Evolutionary conservation across 2,797 vertebrate genomes (phyloP), one percentile per base, ranked within the genome.

Genomic region (Malacoctenus gilli): DNA sequence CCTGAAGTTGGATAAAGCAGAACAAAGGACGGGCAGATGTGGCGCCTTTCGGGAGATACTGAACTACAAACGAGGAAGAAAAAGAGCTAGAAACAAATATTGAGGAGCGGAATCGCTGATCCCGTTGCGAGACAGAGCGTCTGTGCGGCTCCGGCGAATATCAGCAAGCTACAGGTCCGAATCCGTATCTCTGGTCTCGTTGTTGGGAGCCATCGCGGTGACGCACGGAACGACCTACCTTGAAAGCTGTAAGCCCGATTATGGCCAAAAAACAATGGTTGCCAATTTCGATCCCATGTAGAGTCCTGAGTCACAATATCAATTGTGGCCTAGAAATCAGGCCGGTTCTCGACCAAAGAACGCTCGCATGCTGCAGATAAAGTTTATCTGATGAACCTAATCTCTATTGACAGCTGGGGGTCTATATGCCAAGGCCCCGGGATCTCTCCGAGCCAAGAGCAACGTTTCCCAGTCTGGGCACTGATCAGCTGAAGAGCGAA

Each of bases 371-470:
- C 77, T 66, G 72, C 68, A 86, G 82, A 89, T 85, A 85, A 86
- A 80, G 64, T 80, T 85, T 68, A 83, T 84, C 86, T 69, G 85
- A 85, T 83, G 69, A 83, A 76, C 53, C 69, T 85, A 80, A 87
- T 85, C 80, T 77, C 73, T 79, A 86, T 86, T 75, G 87, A 85
- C 83, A 82, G 81, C 75, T 56, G n/a, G 80, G n/a, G 69, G 76
- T 86, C 72, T 77, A 75, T 78, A 75, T 71, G 75, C 74, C 68
- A 63, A 75, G 63, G 66, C 25, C 77, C 75, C 43, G 12, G 57
- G 59, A 46, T 72, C 68, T 73, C 69, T 80, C 77, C 82, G 71
- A 77, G 83, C 77, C 80, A 70, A 83, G 64, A 83, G 85, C 72
- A 41, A 72, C 77, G 77, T 79, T 84, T 84, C 73, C 74, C 72